These are phyloP conservation scores for Callosobruchus maculatus DNA, from an alignment of 2,888 invertebrate species.

Conservation along the genomic window DNA sequence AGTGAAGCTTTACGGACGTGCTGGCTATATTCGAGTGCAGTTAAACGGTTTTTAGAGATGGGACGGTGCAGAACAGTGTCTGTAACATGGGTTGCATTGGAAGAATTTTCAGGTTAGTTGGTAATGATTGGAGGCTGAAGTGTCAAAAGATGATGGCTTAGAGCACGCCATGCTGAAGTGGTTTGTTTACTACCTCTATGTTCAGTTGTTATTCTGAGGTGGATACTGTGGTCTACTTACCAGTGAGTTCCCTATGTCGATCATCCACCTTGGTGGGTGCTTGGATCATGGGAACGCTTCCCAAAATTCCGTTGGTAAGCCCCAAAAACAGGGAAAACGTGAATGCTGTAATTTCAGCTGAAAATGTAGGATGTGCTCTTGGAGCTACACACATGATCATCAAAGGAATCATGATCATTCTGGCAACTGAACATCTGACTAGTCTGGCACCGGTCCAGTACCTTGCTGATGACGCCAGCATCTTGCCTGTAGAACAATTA, in stretches of 20 bases:
- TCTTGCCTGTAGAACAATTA: slow-evolving; percentile 46
- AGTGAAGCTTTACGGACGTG: no score
- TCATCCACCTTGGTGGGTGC: slow-evolving; percentile 84
- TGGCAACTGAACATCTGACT: slow-evolving; percentile 68
- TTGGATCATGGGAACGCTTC: slow-evolving; percentile 89
- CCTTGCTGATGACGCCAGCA: slow-evolving; percentile 74
- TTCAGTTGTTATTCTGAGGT: no score
- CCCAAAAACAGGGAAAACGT: slow-evolving; percentile 69
- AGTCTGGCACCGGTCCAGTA: slow-evolving; percentile 81
- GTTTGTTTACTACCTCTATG: no score
- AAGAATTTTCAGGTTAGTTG: no score
- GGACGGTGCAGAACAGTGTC: no score
- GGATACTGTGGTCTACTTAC: slow-evolving; percentile 45
- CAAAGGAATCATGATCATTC: slow-evolving; percentile 75
- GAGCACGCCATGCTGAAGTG: no score
- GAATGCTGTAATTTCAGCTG: slow-evolving; percentile 64
- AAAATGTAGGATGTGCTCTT: slow-evolving; percentile 68
- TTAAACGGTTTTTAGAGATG: no score
- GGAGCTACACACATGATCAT: slow-evolving; percentile 81
- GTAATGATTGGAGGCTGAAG: no score
- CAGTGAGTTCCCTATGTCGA: slow-evolving; percentile 82
- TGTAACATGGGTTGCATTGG: no score
- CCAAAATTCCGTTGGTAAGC: slow-evolving; percentile 81
- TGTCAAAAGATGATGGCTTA: no score
- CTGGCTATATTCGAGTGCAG: no score